These are phyloP conservation scores for Heterotis niloticus DNA, from an alignment of 2,113 vertebrate species.

Conservation along the genomic window DNA sequence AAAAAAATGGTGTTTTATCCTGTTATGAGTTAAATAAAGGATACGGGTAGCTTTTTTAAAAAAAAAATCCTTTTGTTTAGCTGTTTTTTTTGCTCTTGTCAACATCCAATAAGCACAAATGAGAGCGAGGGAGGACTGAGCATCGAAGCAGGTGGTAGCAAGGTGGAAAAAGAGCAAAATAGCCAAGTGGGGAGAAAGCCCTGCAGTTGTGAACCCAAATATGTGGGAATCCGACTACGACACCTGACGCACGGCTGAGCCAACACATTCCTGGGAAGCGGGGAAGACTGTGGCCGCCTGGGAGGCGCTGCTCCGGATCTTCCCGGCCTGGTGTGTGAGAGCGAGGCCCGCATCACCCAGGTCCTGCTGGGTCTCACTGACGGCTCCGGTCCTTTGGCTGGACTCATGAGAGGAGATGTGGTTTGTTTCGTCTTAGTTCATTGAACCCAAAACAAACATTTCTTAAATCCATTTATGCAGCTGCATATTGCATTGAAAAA, in stretches of 20 bases:
- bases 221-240: neutral
- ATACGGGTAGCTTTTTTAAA: neutral
- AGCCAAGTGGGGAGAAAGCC: neutral
- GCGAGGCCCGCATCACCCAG: neutral
- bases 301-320: too few relatives aligned
- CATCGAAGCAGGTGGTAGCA: neutral
- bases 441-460: too few relatives aligned
- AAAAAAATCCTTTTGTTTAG: neutral
- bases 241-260: neutral
- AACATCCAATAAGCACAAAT: too few relatives aligned
- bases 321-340: too few relatives aligned
- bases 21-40: too few relatives aligned
- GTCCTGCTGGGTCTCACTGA: neutral
- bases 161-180: neutral
- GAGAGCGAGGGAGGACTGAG: neutral
- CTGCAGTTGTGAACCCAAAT: neutral
- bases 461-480: too few relatives aligned
- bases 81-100: neutral
- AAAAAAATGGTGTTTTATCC: too few relatives aligned
- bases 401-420: too few relatives aligned
- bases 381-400: too few relatives aligned
- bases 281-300: neutral
- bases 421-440: too few relatives aligned
- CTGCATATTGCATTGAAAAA: too few relatives aligned
- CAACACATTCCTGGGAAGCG: neutral